These are phyloP conservation scores for Butorides virescens DNA, from an alignment of 2,113 vertebrate genomes.

Conservation along the genomic window DNA sequence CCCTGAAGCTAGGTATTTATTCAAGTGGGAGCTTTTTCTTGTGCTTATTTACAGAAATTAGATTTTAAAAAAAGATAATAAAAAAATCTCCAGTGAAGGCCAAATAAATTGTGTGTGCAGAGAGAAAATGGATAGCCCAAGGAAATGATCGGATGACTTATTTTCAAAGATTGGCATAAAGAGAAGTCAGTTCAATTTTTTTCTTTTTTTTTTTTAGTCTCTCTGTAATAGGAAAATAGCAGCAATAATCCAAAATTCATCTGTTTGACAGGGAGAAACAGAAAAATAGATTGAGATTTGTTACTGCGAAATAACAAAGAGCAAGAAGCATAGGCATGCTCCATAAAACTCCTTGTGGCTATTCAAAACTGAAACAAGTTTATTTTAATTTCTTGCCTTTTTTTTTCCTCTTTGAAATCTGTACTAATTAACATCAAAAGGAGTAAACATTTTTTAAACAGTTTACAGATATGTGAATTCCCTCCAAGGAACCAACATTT, in stretches of 20 bases:
- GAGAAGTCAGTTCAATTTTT: not conserved
- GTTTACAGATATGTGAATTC: not conserved
- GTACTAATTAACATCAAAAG: not conserved
- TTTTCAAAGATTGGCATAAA: not conserved
- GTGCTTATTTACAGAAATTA: not conserved
- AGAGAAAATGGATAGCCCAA: not conserved
- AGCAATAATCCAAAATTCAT: not conserved
- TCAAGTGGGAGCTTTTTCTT: not conserved
- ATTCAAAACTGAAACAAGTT: not conserved
- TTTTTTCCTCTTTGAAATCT: not conserved
- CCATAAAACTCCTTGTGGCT: not conserved
- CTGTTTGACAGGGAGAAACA: not conserved
- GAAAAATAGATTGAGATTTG: not conserved
- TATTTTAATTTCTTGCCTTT: not conserved
- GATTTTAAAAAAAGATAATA: not conserved
- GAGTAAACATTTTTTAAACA: not conserved
- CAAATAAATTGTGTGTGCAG: not conserved
- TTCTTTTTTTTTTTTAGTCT: not conserved
- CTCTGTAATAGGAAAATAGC: not conserved
- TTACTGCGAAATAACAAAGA: not conserved
- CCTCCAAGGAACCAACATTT: not conserved
- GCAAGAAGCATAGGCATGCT: not conserved
- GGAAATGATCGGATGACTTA: not conserved
- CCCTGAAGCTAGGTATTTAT: not conserved
- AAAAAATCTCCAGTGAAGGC: not conserved